Evolutionary conservation across 2,113 vertebrate species (phyloP), one percentile per base, ranked within the genome.

Genomic region (Butorides virescens): DNA sequence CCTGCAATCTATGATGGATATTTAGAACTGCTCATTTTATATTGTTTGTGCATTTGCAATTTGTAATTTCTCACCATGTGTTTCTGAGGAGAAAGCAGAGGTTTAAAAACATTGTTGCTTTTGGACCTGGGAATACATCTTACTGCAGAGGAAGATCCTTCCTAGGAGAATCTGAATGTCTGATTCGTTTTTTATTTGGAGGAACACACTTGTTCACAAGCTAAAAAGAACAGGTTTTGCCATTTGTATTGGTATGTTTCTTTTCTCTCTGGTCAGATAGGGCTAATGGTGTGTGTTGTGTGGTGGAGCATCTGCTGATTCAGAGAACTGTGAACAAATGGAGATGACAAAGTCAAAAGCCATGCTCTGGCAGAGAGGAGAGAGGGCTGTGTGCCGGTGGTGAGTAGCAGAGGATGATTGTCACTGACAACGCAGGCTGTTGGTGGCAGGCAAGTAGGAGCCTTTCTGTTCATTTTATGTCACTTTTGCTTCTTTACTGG

Each of bases 391-490:
- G 21, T 19, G 37, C 85, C 11, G 29, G 36, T 58, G 52, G 19
- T 91, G 58, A 82, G 70, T 36, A 42, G 80, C 46, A 62, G 70
- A 72, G 70, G 26, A 55, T 95, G 73, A 79, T 70, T 79, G 58
- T 68, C 61, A 62, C n/a, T 76, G 84, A 68, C 77, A 91, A 23
- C 1, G 5, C 70, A 85, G 92, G 27, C 73, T 91, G 55, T 68
- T 89, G 82, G 47, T 94, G 70, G 27, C 56, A 75, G 17, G 49
- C 13, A 73, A 49, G 53, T 52, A 68, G 66, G 53, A 85, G 37
- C 42, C 27, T 75, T 93, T 94, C 42, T 65, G 39, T 81, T 73
- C 89, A 63, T 86, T 94, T 93, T 65, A 29, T 90, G 74, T 92
- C 62, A 62, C 58, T 90, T 90, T 39, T 81, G 32, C 50, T 72